Conservation (phyloP, 2,113 vertebrate genomes). For the Tetrao urogallus region DNA sequence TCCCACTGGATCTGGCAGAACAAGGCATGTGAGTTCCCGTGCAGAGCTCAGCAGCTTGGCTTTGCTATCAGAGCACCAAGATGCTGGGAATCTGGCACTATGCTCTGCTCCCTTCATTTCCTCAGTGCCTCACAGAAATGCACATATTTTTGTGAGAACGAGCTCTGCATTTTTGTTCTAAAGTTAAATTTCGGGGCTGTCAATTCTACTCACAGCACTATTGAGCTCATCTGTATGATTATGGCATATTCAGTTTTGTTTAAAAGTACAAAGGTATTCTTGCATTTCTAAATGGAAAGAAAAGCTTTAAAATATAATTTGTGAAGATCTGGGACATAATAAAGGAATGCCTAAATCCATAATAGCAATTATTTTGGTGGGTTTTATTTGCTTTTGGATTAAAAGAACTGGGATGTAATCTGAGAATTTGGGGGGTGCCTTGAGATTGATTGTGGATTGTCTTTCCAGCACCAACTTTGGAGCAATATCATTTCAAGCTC, state of each 20-base stretch:
- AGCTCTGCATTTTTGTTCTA: neutral
- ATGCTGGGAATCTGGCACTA: accelerated
- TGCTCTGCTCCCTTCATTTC: neutral
- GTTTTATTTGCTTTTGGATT: neutral
- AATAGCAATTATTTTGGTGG: neutral
- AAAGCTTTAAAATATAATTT: neutral
- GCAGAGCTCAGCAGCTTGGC: neutral
- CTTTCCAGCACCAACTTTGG: neutral
- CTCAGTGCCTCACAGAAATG: neutral
- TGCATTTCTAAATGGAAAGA: neutral
- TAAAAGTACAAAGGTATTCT: neutral
- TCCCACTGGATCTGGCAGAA: neutral
- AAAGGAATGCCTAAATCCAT: neutral
- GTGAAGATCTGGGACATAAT: neutral
- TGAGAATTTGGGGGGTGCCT: neutral
- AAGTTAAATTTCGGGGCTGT: neutral
- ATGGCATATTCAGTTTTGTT: neutral
- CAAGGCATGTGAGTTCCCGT: neutral
- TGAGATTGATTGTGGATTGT: neutral
- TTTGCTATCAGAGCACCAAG: accelerated
- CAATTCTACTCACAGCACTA: accelerated
- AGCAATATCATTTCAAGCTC: neutral
- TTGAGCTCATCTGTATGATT: neutral
- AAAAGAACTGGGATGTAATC: neutral
- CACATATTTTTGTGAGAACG: neutral